Percentiles rank a stretch among this genome's conserved stretches.
Evolutionary conservation across 2,888 invertebrate species (phyloP).

Genomic region (Cephus runcator): DNA sequence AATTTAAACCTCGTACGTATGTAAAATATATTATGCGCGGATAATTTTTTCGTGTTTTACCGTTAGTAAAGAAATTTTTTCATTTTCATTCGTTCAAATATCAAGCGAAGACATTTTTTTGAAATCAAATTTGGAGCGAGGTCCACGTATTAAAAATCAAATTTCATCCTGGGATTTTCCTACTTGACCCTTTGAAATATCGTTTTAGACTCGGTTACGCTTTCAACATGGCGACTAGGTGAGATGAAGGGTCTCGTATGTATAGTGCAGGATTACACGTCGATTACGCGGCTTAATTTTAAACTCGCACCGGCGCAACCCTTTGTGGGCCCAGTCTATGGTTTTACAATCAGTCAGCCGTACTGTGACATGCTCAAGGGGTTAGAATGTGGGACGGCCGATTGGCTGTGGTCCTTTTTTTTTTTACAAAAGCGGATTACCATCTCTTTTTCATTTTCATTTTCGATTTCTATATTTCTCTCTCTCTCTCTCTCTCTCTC

Average conservation of each 20-base stretch:
- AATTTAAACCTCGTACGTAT: no score
- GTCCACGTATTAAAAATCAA: background rate
- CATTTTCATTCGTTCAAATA: background rate
- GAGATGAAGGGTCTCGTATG: background rate
- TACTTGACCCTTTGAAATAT: background rate
- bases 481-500: background rate
- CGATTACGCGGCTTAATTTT: slow-evolving; percentile 65
- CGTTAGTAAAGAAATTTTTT: background rate
- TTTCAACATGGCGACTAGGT: slow-evolving; percentile 36
- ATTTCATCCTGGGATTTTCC: background rate
- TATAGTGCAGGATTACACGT: slow-evolving; percentile 58
- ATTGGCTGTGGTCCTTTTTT: slow-evolving; percentile 22
- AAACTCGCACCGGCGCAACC: slow-evolving; percentile 48
- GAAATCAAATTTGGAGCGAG: background rate
- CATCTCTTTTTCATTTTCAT: slow-evolving; percentile 17
- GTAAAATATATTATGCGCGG: no score
- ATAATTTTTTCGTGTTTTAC: background rate
- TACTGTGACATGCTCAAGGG: slow-evolving; percentile 63
- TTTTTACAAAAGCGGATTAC: slow-evolving; percentile 62
- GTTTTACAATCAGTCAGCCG: slow-evolving; percentile 65
- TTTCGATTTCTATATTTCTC: background rate
- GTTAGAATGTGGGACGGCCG: slow-evolving; percentile 35
- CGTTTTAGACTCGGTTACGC: slow-evolving; percentile 48
- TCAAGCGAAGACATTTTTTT: background rate
- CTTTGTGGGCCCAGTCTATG: slow-evolving; percentile 62